A percentile compares a stretch with the other conserved stretches of the same genome.
Conservation (phyloP, 2,888 invertebrate species). For the Autographa gamma region DNA sequence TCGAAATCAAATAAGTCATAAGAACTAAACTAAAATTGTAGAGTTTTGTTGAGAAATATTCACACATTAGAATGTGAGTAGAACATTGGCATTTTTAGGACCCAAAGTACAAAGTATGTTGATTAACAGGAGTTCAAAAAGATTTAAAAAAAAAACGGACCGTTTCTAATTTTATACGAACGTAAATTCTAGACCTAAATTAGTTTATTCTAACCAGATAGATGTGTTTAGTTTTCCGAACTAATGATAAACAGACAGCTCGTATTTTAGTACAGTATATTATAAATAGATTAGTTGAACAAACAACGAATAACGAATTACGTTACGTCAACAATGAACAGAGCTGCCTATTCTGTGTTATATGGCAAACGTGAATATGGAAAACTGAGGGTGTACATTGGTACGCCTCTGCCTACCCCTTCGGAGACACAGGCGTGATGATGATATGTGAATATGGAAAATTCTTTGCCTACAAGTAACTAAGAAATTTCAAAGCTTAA, state of each 20-base stretch:
- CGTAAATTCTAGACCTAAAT: slow-evolving; percentile 19
- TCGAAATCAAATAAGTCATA: too few species aligned
- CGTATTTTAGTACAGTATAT: slow-evolving; percentile 35
- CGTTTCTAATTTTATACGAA: too few species aligned
- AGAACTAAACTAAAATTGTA: background rate
- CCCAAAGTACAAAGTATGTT: too few species aligned
- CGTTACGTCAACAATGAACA: slow-evolving; percentile 63
- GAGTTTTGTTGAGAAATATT: background rate
- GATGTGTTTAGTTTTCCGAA: slow-evolving; percentile 28
- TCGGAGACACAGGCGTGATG: too few species aligned
- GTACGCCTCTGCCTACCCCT: too few species aligned
- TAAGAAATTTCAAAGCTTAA: background rate
- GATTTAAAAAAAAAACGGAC: too few species aligned
- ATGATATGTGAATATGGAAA: too few species aligned
- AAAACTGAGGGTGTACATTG: too few species aligned
- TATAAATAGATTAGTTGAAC: slow-evolving; percentile 47
- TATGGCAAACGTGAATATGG: background rate
- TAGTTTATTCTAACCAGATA: slow-evolving; percentile 31
- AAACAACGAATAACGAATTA: slow-evolving; percentile 37
- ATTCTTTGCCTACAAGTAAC: background rate
- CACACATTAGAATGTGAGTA: too few species aligned
- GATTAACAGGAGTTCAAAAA: too few species aligned
- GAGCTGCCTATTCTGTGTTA: slow-evolving; percentile 1
- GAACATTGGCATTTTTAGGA: too few species aligned
- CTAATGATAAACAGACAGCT: slow-evolving; percentile 38